These are phyloP conservation scores for Tretioscincus oriximinensis DNA, from an alignment of 2,113 vertebrate species.

Conservation along the genomic window DNA sequence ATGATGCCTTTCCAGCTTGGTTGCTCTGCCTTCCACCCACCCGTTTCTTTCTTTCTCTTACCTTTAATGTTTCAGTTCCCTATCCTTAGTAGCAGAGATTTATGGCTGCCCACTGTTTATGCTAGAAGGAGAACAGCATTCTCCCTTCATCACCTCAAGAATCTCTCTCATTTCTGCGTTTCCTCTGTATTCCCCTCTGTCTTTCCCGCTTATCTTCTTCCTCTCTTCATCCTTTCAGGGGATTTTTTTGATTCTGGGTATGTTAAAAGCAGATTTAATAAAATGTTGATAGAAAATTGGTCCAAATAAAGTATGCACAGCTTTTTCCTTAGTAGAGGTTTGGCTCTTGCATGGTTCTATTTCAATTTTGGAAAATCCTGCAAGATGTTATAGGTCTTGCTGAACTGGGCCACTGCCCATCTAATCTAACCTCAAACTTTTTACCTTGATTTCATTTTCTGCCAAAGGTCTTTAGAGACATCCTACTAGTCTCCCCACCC, in stretches of 20 bases:
- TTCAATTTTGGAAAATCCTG: background rate
- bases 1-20: background rate
- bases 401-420: too few relatives aligned
- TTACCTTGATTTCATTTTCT: too few relatives aligned
- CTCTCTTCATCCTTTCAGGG: too few relatives aligned
- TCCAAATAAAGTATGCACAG: background rate
- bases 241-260: background rate
- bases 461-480: too few relatives aligned
- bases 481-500: too few relatives aligned
- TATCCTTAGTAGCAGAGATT: background rate
- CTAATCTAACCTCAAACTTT: too few relatives aligned
- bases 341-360: background rate
- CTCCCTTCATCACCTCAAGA: background rate
- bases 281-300: background rate
- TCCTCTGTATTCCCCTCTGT: background rate
- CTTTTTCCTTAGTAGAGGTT: too few relatives aligned
- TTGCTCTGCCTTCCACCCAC: background rate
- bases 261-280: background rate
- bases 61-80: background rate
- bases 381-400: too few relatives aligned
- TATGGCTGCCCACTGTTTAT: background rate
- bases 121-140: background rate
- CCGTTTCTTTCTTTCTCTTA: background rate
- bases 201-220: background rate
- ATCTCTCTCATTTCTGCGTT: background rate